Conservation (phyloP, 1,140 invertebrate species). For the Platyscapa corneri region DNA sequence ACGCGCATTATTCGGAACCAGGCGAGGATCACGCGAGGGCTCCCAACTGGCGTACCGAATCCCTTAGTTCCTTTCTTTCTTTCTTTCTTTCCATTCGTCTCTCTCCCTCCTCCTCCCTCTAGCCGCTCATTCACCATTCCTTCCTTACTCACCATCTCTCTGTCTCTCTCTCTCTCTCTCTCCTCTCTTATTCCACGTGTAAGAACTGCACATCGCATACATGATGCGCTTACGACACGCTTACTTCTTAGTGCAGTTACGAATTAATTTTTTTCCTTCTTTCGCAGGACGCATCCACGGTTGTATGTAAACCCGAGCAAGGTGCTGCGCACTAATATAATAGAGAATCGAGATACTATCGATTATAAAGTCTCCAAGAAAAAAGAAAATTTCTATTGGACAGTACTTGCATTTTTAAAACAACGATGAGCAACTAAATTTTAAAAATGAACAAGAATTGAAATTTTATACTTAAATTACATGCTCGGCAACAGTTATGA, state of each 20-base stretch:
- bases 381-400: background rate
- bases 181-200: background rate
- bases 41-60: conserved; percentile 67
- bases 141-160: background rate
- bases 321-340: too few relatives aligned
- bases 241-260: background rate
- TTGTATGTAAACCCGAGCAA: conserved; percentile 21
- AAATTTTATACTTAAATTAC: background rate
- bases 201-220: conserved; percentile 11
- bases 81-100: background rate
- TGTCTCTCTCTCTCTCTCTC: background rate
- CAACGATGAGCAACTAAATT: conserved; percentile 20
- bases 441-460: background rate
- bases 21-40: conserved; percentile 53
- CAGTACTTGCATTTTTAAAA: background rate
- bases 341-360: background rate
- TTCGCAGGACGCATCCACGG: conserved; percentile 4
- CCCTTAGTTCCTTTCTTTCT: conserved; percentile 37
- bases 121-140: too few relatives aligned
- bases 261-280: background rate
- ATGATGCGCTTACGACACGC: conserved; percentile 8
- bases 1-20: conserved; percentile 45
- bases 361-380: conserved; percentile 20
- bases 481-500: too few relatives aligned
- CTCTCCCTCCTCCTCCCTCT: too few relatives aligned